Base-by-base conservation (phyloP, 2,888 invertebrate species). In the Lycia hirtaria region DNA sequence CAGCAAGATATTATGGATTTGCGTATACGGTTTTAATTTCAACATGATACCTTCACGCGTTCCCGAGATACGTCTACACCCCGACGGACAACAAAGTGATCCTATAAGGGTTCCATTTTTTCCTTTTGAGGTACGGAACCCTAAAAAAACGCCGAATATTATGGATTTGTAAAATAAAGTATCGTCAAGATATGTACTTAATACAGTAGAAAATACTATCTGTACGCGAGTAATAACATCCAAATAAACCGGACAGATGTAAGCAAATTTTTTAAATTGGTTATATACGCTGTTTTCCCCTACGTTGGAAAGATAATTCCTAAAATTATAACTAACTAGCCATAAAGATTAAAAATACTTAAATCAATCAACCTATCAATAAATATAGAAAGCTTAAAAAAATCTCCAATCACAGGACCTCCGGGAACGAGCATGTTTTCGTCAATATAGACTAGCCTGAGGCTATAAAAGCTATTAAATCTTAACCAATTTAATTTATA, bases 401-500 rank as follows among this genome's bases (percentile, higher is more conserved):
- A 41, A 41, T 28, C 12, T 33, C 40, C n/a, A 54, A 53, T 47
- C n/a, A 38, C 12, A 6, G 54, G 54, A 48, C 40, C 54, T 54
- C 45, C 54, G 14, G 54, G 38, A 54, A 40, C 33, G 30, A 26
- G 14, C 30, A 33, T 35, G 41, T 54, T 48, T 56, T 56, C 37
- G 35, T 56, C 30, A 24, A 56, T 37, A 49, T 56, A 40, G 17
- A 35, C 35, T 44, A 30, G 56, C 56, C 56, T 22, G 37, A 38
- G 30, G 56, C 49, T 37, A 49, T 50, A 56, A 56, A 49, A 56
- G 12, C 49, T 37, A 54, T 54, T 48, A 54, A 24, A 28, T 12
- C 17, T 4, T 15, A 1, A 41, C 26, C 41, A 26, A n/a, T 5
- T 17, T 6, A 41, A n/a, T 7, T 4, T 1, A 9, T 15, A 17